Evolutionary conservation across 2,888 invertebrate species (phyloP).

Genomic region (Spodoptera exigua): DNA sequence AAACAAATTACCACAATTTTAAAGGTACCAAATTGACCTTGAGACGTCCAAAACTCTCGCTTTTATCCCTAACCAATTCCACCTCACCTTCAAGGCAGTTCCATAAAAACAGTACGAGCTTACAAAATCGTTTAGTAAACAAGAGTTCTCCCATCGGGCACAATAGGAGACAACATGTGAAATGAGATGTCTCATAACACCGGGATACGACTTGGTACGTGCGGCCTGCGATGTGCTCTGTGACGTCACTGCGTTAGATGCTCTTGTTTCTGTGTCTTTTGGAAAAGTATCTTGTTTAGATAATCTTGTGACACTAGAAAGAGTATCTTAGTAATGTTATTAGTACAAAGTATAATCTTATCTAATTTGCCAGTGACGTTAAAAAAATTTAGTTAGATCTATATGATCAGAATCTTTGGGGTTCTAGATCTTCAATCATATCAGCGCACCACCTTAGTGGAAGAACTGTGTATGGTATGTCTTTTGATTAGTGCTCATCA

Average conservation of each 20-base stretch:
- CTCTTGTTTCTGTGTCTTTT: neutral
- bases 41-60: constrained; percentile 11
- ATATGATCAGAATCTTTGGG: no score
- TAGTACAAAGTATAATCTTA: no score
- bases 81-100: constrained; percentile 29
- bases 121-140: constrained; percentile 71
- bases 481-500: no score
- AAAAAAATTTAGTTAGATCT: no score
- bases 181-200: constrained; percentile 87
- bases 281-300: no score
- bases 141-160: constrained; percentile 63
- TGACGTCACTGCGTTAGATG: constrained; percentile 39
- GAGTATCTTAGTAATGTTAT: no score
- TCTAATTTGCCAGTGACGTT: no score
- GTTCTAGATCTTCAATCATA: no score
- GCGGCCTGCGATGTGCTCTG: constrained; percentile 42
- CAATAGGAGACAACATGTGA: constrained; percentile 79
- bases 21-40: constrained; percentile 4
- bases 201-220: constrained; percentile 59
- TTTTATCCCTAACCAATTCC: constrained; percentile 38
- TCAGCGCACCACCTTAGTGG: no score
- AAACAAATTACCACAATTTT: neutral
- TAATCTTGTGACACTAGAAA: no score
- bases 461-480: no score
- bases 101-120: constrained; percentile 56